Evolutionary conservation across 2,888 invertebrate species (phyloP).

Genomic region (Lobophora halterata): DNA sequence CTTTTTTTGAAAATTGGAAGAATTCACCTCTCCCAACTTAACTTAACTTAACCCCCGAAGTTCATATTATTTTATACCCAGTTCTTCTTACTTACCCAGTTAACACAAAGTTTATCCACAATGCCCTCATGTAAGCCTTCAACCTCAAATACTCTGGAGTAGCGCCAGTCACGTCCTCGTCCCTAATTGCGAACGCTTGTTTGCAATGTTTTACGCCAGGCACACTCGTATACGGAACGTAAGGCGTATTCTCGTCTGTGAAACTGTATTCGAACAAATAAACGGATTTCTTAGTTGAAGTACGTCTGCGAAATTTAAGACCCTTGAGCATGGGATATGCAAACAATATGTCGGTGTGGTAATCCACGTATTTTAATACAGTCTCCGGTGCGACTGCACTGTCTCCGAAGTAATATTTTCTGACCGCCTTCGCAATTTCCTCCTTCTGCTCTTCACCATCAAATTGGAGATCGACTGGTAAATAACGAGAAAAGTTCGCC

Average conservation of each 20-base stretch:
- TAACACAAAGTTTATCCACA: conserved; percentile 15
- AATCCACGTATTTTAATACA: conserved; percentile 8
- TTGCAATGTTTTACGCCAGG: conserved; percentile 4
- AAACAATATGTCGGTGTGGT: conserved; percentile 9
- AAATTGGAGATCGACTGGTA: conserved; percentile 34
- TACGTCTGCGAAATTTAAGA: conserved; percentile 1
- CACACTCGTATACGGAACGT: conserved; percentile 2
- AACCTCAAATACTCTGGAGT: conserved; percentile 6
- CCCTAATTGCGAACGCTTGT: background rate
- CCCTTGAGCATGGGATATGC: conserved; percentile 7
- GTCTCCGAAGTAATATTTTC: conserved; percentile 19
- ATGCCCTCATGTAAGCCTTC: conserved; percentile 2
- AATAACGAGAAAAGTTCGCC: conserved; percentile 24
- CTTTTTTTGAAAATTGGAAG: too few relatives aligned
- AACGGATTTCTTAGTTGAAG: background rate
- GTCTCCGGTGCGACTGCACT: conserved; percentile 2
- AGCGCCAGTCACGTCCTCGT: background rate
- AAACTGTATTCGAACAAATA: conserved; percentile 12
- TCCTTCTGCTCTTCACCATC: conserved; percentile 22
- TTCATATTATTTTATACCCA: too few relatives aligned
- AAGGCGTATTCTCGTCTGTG: conserved; percentile 6
- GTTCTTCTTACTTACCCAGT: conserved; percentile 5
- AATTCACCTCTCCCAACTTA: background rate
- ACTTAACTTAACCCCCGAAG: too few relatives aligned
- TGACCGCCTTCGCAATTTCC: conserved; percentile 24